phyloP scores from a whole-genome alignment of 2,797 vertebrate genomes.

The Columba guinea region DNA sequence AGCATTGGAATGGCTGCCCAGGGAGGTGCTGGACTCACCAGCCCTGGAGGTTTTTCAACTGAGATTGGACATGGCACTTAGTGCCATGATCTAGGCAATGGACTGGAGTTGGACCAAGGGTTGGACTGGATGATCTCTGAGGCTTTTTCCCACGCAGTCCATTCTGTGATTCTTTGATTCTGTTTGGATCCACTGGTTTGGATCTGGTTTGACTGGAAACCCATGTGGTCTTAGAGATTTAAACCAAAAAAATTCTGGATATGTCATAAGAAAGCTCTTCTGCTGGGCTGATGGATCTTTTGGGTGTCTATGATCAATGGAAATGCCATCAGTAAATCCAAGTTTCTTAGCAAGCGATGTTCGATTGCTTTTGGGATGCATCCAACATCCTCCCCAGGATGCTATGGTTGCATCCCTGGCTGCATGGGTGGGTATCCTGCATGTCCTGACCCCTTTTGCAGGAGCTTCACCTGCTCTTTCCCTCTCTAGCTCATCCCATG shows the following conservation, averaged over 20 bases:
- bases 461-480: neutral
- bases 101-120: no score
- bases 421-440: accelerated
- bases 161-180: no score
- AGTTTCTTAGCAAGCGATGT: neutral
- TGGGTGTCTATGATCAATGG: neutral
- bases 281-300: neutral
- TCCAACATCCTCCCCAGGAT: neutral
- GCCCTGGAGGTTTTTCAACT: no score
- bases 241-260: accelerated
- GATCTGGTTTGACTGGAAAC: neutral
- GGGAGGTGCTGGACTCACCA: no score
- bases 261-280: neutral
- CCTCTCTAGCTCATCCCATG: neutral
- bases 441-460: accelerated
- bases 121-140: no score
- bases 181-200: neutral
- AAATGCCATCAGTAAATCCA: neutral
- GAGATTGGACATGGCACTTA: no score
- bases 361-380: neutral
- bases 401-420: neutral
- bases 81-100: no score
- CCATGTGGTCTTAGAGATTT: accelerated
- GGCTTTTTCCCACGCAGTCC: no score
- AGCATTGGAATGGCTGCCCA: no score